Evolutionary conservation across 2,113 vertebrate genomes (phyloP).

Genomic region (Xerus inauris): DNA sequence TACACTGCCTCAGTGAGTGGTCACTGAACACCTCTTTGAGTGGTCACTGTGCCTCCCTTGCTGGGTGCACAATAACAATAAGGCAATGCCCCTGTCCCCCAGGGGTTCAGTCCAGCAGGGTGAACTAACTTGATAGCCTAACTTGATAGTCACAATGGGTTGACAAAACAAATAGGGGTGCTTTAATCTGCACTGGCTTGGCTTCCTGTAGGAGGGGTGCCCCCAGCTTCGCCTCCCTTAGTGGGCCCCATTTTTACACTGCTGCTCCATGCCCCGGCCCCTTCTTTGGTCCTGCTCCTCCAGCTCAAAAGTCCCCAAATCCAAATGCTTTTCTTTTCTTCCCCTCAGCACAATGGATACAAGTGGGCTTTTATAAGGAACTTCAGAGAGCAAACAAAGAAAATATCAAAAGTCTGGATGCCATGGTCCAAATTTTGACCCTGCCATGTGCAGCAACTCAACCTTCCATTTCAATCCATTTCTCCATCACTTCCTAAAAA

Average conservation of each 20-base stretch:
- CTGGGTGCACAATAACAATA: not conserved
- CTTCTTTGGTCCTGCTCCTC: not conserved
- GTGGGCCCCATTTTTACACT: not conserved
- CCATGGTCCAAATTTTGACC: not conserved
- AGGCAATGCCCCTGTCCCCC: not conserved
- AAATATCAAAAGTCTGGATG: not conserved
- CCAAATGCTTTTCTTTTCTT: not conserved
- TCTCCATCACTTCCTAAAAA: not conserved
- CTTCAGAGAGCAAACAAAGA: not conserved
- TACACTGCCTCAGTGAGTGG: not conserved
- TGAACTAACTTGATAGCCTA: not conserved
- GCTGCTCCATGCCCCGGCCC: too few relatives aligned
- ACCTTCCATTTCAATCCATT: not conserved
- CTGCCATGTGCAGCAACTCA: too few relatives aligned
- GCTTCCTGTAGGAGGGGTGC: not conserved
- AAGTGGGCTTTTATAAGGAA: not conserved
- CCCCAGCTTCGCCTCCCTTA: not conserved
- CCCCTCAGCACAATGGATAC: not conserved
- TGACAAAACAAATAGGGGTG: fast-evolving
- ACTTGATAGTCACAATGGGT: fast-evolving
- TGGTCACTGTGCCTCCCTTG: not conserved
- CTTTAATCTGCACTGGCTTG: fast-evolving
- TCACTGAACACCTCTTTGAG: not conserved
- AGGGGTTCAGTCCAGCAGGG: not conserved
- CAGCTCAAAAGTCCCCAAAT: not conserved